Evolutionary conservation across 2,888 invertebrate species (phyloP), one percentile per base, ranked within the genome.

Genomic region (Isotomurus palustris): DNA sequence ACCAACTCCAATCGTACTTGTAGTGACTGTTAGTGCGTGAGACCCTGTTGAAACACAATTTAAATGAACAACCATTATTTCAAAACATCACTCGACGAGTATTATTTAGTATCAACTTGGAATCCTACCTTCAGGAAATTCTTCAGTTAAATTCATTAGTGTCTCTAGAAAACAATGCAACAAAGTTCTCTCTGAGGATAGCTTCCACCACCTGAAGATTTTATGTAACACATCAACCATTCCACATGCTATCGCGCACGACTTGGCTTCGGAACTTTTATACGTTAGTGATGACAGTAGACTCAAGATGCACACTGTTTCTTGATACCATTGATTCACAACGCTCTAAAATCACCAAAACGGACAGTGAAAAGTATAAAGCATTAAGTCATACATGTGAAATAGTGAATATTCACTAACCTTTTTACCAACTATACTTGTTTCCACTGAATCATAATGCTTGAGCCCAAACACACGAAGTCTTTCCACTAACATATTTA

Each of bases 61-160:
- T 19, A 51, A 14, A 4, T 10, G 19, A 28, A 35, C 22, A 27
- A 53, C 19, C 22, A 29, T 45, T 17, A 8, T 14, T 29, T 35
- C 14, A 27, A 32, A 40, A 8, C 24, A 19, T 44, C 8, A 14
- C 40, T 8, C 17, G n/a, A n/a, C n/a, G n/a, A n/a, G 10, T 40
- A 14, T 40, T 40, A 8, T 14, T n/a, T 40, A 14, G 19, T 6
- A n/a, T 17, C 10, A 40, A 40, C 17, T n/a, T 32, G 32, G 12
- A 32, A 32, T 32, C n/a, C 3, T 48, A 64, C 62, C 64, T 53
- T 40, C 36, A 1, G 65, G 57, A 56, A 67, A 69, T 47, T 67
- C 67, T 38, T 67, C 67, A 2, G 69, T 69, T 45, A 66, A 69
- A 50, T 69, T 69, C 4, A 69, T 38, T 3, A 69, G 41, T 2